These are phyloP conservation scores for Drosophila rhopaloa DNA, from an alignment of 1,140 invertebrate species.

Conservation along the genomic window DNA sequence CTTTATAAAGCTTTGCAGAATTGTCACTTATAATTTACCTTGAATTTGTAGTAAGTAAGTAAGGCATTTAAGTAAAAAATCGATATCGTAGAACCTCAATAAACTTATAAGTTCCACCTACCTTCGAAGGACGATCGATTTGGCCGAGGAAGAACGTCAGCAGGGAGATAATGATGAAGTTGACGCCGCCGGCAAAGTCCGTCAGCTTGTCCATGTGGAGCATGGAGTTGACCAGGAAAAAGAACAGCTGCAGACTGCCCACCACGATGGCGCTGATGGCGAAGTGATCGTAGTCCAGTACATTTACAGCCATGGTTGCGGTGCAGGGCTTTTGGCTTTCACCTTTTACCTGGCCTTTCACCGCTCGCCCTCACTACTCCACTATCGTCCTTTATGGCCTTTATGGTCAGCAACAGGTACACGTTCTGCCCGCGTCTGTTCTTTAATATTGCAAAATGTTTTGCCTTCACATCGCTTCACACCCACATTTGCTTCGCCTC, in stretches of 20 bases:
- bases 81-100: no score
- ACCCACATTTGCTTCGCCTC: conserved; percentile 12
- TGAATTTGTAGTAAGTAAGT: no score
- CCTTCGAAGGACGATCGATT: conserved; percentile 88
- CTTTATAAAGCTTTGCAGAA: no score
- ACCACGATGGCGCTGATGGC: conserved; percentile 95
- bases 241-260: conserved; percentile 93
- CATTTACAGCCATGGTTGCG: conserved; percentile 86
- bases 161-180: conserved; percentile 95
- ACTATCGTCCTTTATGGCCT: background rate
- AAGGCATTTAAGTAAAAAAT: no score
- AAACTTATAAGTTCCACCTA: conserved; percentile 64
- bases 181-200: conserved; percentile 95
- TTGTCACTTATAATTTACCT: no score
- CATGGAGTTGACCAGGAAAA: conserved; percentile 93
- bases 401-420: conserved; percentile 30
- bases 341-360: conserved; percentile 7
- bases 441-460: conserved; percentile 60
- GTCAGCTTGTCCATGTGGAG: conserved; percentile 96
- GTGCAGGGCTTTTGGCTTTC: background rate
- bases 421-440: conserved; percentile 9
- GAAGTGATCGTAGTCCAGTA: conserved; percentile 94
- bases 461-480: conserved; percentile 50
- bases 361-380: background rate
- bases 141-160: conserved; percentile 94